A percentile compares a stretch with the other conserved stretches of the same genome.
phyloP scores from a whole-genome alignment of 2,888 invertebrate genomes.

The Polymixis flavicincta region DNA sequence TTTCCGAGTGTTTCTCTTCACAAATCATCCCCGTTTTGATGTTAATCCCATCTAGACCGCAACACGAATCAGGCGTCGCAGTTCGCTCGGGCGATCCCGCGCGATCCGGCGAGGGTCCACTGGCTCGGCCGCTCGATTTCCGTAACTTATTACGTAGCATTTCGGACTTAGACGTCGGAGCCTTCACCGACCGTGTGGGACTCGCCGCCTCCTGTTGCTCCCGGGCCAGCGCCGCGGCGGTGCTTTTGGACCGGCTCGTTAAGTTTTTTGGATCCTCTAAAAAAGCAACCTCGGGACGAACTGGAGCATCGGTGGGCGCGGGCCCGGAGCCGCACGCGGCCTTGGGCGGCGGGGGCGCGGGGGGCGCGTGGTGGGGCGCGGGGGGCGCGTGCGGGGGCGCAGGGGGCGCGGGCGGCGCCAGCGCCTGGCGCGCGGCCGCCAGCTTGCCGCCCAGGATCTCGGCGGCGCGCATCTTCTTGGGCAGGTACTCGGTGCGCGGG shows the following conservation, averaged over 20 bases:
- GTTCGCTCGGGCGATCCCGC: conserved; percentile 79
- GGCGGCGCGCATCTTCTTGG: conserved; percentile 89
- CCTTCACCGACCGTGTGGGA: conserved; percentile 89
- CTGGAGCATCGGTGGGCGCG: conserved; percentile 71
- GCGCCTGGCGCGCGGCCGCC: conserved; percentile 76
- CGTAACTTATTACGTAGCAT: conserved; percentile 71
- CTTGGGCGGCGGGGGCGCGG: conserved; percentile 64
- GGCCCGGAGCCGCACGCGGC: conserved; percentile 67
- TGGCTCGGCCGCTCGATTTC: conserved; percentile 72
- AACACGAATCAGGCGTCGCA: conserved; percentile 87
- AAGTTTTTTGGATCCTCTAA: conserved; percentile 91
- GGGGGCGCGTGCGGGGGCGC: conserved; percentile 65
- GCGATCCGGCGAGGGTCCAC: conserved; percentile 82
- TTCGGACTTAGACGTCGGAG: conserved; percentile 86
- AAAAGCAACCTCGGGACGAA: conserved; percentile 85
- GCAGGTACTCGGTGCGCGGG: conserved; percentile 85
- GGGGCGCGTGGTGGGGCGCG: conserved; percentile 52
- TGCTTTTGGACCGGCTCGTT: conserved; percentile 90
- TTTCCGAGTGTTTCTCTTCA: conserved; percentile 88
- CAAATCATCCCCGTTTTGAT: conserved; percentile 86
- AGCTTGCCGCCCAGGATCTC: conserved; percentile 87
- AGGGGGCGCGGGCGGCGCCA: conserved; percentile 50
- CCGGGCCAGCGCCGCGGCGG: conserved; percentile 91
- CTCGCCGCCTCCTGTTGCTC: conserved; percentile 89
- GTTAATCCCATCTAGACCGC: conserved; percentile 87